These are phyloP conservation scores for Cephus sareptanus DNA, from an alignment of 2,888 invertebrate species.

Conservation along the genomic window DNA sequence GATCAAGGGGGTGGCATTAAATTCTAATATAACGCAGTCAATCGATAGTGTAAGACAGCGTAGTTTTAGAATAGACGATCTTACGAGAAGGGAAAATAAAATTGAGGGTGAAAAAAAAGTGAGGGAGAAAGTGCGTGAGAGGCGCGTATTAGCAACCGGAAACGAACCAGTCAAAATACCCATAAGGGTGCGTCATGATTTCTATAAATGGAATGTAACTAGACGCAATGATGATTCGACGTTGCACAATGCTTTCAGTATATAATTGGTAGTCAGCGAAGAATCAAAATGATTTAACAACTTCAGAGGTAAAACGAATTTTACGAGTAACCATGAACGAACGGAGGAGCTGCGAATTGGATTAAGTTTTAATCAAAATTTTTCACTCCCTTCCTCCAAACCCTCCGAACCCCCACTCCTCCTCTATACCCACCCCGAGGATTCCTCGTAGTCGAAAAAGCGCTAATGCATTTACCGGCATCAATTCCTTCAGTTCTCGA, in stretches of 20 bases:
- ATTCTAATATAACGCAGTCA: background rate
- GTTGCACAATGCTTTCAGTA: constrained; percentile 33
- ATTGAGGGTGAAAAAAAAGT: too few species aligned
- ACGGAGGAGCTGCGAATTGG: constrained; percentile 33
- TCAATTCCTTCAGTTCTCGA: constrained; percentile 55
- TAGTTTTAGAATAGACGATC: background rate
- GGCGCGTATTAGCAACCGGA: background rate
- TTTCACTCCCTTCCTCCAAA: constrained; percentile 23
- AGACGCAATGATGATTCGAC: constrained; percentile 27
- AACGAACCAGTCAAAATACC: background rate
- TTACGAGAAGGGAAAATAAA: too few species aligned
- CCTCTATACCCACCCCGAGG: constrained; percentile 10
- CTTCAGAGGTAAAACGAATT: background rate
- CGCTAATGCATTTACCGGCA: constrained; percentile 50
- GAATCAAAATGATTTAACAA: constrained; percentile 26
- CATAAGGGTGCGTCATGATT: background rate
- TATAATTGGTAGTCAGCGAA: constrained; percentile 29
- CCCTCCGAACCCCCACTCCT: background rate
- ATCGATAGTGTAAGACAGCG: background rate
- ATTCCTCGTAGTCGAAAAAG: constrained; percentile 12
- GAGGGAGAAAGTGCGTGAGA: background rate
- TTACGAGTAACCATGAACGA: constrained; percentile 6
- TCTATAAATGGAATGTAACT: constrained; percentile 20
- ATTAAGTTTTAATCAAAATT: constrained; percentile 56
- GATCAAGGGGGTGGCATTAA: background rate